Evolutionary conservation across 2,888 invertebrate species (phyloP).

Genomic region (Vanessa cardui): DNA sequence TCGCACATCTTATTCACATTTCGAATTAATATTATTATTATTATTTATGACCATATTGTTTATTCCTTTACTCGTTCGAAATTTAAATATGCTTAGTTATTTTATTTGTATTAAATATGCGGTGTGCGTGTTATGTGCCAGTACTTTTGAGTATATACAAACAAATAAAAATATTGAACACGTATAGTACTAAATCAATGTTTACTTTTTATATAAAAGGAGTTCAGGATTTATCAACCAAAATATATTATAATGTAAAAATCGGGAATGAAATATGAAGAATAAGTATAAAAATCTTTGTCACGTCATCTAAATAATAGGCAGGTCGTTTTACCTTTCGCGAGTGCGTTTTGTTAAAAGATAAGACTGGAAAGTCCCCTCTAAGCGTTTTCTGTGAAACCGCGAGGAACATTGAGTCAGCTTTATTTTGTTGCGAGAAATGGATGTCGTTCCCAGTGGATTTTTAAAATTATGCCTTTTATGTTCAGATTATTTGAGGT

Average conservation of each 20-base stretch:
- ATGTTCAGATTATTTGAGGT: conserved; percentile 12
- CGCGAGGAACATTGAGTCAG: conserved; percentile 48
- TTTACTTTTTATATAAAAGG: no score
- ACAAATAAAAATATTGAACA: no score
- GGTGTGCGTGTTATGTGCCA: no score
- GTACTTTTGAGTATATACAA: no score
- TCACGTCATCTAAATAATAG: conserved; percentile 69
- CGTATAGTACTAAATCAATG: no score
- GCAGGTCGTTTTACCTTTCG: conserved; percentile 58
- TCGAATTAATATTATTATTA: no score
- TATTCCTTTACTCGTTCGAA: no score
- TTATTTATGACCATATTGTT: no score
- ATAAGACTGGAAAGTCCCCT: conserved; percentile 51
- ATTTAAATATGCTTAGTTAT: no score
- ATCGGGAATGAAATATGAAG: conserved; percentile 40
- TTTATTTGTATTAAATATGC: no score
- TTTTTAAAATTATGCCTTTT: conserved; percentile 21
- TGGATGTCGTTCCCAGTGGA: conserved; percentile 16
- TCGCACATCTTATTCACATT: no score
- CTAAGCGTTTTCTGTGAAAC: conserved; percentile 47
- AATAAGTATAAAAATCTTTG: conserved; percentile 63
- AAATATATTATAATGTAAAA: neutral
- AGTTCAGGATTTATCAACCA: no score
- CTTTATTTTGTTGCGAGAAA: conserved; percentile 38
- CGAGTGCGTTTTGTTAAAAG: conserved; percentile 56